Percentiles rank a stretch among this genome's conserved stretches.
Conservation (phyloP, 2,113 vertebrate species). For the Corydoras sp. region DNA sequence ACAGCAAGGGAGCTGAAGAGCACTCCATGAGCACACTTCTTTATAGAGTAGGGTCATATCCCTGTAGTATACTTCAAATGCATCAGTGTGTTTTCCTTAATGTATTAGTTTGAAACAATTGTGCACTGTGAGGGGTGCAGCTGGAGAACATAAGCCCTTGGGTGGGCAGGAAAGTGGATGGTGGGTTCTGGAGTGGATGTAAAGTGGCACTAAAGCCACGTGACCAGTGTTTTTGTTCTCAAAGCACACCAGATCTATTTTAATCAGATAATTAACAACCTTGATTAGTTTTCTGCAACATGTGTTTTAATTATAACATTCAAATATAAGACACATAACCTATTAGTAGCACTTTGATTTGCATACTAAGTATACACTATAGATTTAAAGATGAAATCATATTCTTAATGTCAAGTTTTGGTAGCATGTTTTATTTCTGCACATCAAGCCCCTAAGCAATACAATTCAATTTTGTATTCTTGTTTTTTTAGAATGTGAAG, state of each 20-base stretch:
- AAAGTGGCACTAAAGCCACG: conserved; percentile 37
- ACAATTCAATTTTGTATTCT: no score
- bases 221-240: conserved; percentile 31
- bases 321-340: not conserved
- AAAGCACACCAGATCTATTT: conserved; percentile 28
- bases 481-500: no score
- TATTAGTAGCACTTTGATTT: not conserved
- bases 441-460: not conserved
- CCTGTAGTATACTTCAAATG: conserved; percentile 33
- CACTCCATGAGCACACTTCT: not conserved
- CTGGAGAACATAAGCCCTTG: conserved; percentile 44
- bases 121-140: conserved; percentile 19
- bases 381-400: no score
- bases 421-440: not conserved
- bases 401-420: not conserved
- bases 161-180: conserved; percentile 48
- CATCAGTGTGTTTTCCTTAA: conserved; percentile 25
- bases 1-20: conserved; percentile 3
- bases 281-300: not conserved
- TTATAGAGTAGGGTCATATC: conserved; percentile 3
- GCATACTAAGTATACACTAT: not conserved
- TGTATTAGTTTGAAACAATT: conserved; percentile 18
- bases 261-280: conserved; percentile 2
- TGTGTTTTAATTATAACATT: conserved; percentile 1
- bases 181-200: conserved; percentile 48